A percentile compares a stretch with the other conserved stretches of the same genome.
These are phyloP conservation scores for Falco rusticolus DNA, from an alignment of 2,797 vertebrate genomes.

Conservation along the genomic window DNA sequence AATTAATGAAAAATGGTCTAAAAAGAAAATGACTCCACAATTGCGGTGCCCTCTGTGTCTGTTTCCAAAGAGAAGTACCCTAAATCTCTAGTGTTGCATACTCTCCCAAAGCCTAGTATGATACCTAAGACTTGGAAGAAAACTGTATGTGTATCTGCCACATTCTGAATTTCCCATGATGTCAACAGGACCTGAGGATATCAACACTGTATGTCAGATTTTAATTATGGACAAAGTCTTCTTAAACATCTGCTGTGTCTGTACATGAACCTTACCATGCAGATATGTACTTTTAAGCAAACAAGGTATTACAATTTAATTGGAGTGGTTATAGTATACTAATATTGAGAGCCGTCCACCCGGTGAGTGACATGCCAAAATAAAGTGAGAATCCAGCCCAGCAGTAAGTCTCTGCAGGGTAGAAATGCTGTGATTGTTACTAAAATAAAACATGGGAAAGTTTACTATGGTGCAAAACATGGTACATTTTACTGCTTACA, in stretches of 20 bases:
- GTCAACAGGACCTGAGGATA: background rate
- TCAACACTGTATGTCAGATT: background rate
- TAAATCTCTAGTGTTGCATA: background rate
- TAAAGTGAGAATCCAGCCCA: constrained; percentile 32
- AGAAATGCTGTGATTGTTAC: background rate
- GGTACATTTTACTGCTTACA: background rate
- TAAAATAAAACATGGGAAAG: background rate
- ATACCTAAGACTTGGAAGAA: background rate
- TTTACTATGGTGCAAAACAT: background rate
- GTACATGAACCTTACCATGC: background rate
- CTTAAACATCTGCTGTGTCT: background rate
- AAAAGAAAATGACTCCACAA: background rate
- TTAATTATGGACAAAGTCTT: background rate
- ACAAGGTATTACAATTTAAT: constrained; percentile 32
- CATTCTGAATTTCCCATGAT: background rate
- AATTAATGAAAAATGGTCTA: background rate
- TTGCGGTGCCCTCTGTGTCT: background rate
- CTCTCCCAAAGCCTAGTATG: background rate
- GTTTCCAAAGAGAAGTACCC: background rate
- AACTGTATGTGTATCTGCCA: background rate
- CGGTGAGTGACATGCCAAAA: constrained; percentile 50
- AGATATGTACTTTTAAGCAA: background rate
- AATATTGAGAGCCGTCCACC: constrained; percentile 8
- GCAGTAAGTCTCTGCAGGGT: background rate
- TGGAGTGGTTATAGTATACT: constrained; percentile 3